phyloP scores from a whole-genome alignment of 2,888 invertebrate species.

The Drosophila suboccidentalis region DNA sequence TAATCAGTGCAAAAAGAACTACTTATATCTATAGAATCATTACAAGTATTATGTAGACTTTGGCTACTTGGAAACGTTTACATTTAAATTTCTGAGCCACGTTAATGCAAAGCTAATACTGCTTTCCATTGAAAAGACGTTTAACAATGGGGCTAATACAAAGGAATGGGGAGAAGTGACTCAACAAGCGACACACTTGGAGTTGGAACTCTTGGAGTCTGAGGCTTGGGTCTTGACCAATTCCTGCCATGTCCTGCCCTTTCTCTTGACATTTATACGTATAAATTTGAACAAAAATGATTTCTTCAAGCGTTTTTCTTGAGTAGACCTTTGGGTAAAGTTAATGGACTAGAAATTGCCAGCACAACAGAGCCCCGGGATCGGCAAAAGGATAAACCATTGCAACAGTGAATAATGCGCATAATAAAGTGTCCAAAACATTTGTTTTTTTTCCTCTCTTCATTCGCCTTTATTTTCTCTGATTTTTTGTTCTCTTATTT shows the following conservation, averaged over 20 bases:
- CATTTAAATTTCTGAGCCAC: conserved; percentile 34
- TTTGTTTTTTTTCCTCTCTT: conserved; percentile 61
- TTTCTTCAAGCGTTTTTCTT: conserved; percentile 75
- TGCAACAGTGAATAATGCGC: conserved; percentile 82
- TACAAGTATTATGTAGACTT: conserved; percentile 27
- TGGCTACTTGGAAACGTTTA: conserved; percentile 2
- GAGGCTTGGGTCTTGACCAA: conserved; percentile 40
- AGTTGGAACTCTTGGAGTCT: conserved; percentile 4
- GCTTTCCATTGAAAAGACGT: conserved; percentile 39
- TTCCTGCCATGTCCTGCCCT: conserved; percentile 27
- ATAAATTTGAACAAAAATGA: conserved; percentile 61
- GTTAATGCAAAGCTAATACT: conserved; percentile 46
- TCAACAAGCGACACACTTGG: conserved; percentile 40
- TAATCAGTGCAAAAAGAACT: conserved; percentile 30
- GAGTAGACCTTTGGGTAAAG: conserved; percentile 83
- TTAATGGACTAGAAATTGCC: conserved; percentile 82
- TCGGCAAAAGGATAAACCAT: conserved; percentile 75
- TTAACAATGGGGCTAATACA: conserved; percentile 25
- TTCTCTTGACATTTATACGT: conserved; percentile 68
- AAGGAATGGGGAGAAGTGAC: not conserved
- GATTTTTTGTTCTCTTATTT: conserved; percentile 44
- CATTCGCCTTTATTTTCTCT: conserved; percentile 12
- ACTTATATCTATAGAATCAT: not conserved
- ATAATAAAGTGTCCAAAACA: conserved; percentile 82
- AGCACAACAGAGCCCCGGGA: conserved; percentile 54